phyloP scores from a whole-genome alignment of 2,888 invertebrate genomes.

The Beris morrisii region DNA sequence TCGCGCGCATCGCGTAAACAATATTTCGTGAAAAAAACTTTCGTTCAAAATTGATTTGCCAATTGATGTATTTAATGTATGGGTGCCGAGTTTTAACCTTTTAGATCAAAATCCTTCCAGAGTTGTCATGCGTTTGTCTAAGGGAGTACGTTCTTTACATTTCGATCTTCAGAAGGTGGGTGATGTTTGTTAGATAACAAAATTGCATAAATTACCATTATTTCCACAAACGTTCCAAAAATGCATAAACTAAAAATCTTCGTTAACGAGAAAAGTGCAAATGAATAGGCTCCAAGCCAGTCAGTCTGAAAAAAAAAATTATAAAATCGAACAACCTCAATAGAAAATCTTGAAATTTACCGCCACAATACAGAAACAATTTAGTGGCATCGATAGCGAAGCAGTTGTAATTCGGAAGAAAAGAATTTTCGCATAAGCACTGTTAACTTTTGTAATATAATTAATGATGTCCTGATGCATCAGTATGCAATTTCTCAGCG shows the following conservation, averaged over 20 bases:
- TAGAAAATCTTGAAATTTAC: neutral
- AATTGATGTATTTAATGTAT: too few relatives aligned
- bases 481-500: neutral
- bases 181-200: too few relatives aligned
- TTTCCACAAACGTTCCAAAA: constrained; percentile 10
- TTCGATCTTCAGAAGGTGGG: too few relatives aligned
- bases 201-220: neutral
- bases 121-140: too few relatives aligned
- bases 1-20: too few relatives aligned
- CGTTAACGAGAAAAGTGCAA: constrained; percentile 4
- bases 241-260: constrained; percentile 14
- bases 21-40: too few relatives aligned
- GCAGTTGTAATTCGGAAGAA: neutral
- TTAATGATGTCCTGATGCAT: constrained; percentile 1
- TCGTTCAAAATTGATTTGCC: too few relatives aligned
- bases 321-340: too few relatives aligned
- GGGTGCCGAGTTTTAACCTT: too few relatives aligned
- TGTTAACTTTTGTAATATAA: constrained; percentile 8
- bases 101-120: too few relatives aligned
- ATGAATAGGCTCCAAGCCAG: constrained; percentile 13
- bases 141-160: too few relatives aligned
- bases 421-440: neutral
- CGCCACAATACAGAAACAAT: constrained; percentile 7
- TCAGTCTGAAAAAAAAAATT: constrained; percentile 6
- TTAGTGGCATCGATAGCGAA: neutral